phyloP scores from a whole-genome alignment of 2,113 vertebrate species.

The Varanus salvator region DNA sequence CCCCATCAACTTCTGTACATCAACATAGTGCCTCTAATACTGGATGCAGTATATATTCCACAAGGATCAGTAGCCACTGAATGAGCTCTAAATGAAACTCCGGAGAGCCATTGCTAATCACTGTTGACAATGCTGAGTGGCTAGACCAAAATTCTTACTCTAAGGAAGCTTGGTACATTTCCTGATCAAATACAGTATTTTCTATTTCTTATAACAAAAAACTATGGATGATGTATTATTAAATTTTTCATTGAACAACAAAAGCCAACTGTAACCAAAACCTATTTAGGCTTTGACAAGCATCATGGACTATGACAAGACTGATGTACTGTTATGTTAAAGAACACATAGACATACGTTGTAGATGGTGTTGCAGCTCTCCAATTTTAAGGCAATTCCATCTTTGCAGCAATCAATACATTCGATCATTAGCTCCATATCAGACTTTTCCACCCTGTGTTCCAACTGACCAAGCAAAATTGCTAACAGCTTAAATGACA shows the following conservation, averaged over 20 bases:
- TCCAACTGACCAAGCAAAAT: slow-evolving; percentile 3
- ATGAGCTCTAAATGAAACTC: too few relatives aligned
- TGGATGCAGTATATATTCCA: too few relatives aligned
- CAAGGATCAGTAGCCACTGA: too few relatives aligned
- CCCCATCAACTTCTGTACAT: too few relatives aligned
- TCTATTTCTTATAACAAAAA: too few relatives aligned
- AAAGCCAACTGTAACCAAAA: neutral
- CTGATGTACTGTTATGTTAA: neutral
- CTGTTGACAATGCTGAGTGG: too few relatives aligned
- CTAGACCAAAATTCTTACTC: too few relatives aligned
- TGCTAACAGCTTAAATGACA: neutral
- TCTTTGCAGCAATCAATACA: slow-evolving; percentile 5
- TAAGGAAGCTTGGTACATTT: too few relatives aligned
- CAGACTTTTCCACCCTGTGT: slow-evolving; percentile 6
- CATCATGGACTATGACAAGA: neutral
- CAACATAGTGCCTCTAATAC: too few relatives aligned
- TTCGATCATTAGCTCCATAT: slow-evolving; percentile 12
- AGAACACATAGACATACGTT: neutral
- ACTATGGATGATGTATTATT: too few relatives aligned
- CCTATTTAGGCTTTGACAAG: slow-evolving; percentile 4
- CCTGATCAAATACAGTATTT: too few relatives aligned
- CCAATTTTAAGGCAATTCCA: neutral
- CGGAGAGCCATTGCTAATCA: too few relatives aligned
- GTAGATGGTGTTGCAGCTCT: neutral
- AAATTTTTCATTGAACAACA: neutral